A percentile compares a stretch with the other conserved stretches of the same genome.
Conservation (phyloP, 2,797 vertebrate species). For the Sandelia bainsii region DNA sequence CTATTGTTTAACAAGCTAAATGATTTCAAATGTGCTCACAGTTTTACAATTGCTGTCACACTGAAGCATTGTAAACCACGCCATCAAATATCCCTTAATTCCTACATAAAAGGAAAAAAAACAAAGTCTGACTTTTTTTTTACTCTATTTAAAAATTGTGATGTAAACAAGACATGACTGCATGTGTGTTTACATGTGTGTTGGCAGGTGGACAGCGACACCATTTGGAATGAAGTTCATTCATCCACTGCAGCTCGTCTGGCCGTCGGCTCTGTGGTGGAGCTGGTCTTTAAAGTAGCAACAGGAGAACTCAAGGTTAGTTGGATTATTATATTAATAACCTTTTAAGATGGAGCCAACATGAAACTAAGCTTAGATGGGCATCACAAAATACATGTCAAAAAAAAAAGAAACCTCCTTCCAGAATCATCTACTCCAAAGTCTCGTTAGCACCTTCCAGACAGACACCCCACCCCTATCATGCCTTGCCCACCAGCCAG, state of each 20-base stretch:
- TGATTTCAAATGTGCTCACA: slow-evolving; percentile 42
- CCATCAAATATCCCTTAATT: slow-evolving; percentile 17
- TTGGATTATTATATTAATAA: slow-evolving; percentile 10
- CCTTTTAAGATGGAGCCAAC: slow-evolving; percentile 4
- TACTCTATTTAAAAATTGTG: neutral
- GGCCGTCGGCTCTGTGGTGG: slow-evolving; percentile 95
- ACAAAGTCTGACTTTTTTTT: slow-evolving; percentile 5
- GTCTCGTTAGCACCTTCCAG: slow-evolving; percentile 66
- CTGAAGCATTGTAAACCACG: slow-evolving; percentile 18
- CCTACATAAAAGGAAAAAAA: slow-evolving; percentile 31
- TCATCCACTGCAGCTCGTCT: slow-evolving; percentile 94
- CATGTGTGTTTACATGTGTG: slow-evolving; percentile 14
- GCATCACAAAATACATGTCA: slow-evolving; percentile 17
- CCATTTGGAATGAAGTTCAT: slow-evolving; percentile 98
- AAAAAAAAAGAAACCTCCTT: slow-evolving; percentile 16
- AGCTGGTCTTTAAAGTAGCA: slow-evolving; percentile 97
- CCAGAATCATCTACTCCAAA: slow-evolving; percentile 27
- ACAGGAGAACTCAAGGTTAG: slow-evolving; percentile 94
- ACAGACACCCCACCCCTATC: slow-evolving; percentile 57
- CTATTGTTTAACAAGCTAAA: slow-evolving; percentile 48
- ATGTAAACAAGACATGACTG: slow-evolving; percentile 15
- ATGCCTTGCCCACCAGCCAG: slow-evolving; percentile 52
- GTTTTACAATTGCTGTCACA: slow-evolving; percentile 27
- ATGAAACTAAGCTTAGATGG: slow-evolving; percentile 14
- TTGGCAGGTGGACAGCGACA: slow-evolving; percentile 96